Evolutionary conservation across 2,888 invertebrate genomes (phyloP).

Genomic region (Cerceris rybyensis): DNA sequence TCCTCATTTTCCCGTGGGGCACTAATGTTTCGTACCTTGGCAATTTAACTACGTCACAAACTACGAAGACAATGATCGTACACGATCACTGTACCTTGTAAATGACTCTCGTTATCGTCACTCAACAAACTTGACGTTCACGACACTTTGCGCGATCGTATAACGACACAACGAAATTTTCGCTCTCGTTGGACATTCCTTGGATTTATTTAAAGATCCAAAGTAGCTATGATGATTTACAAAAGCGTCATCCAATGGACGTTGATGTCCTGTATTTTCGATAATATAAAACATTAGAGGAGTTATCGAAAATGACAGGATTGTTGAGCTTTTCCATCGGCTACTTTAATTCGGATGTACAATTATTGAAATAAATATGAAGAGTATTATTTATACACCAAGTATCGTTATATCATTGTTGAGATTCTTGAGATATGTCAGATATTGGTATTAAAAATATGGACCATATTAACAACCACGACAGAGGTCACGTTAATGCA

Average conservation of each 20-base stretch:
- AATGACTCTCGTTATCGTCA: conserved; percentile 47
- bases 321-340: no score
- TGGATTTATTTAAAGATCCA: conserved; percentile 1
- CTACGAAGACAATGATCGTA: conserved; percentile 31
- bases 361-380: no score
- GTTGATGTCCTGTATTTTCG: conserved; percentile 22
- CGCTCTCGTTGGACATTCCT: conserved; percentile 22
- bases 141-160: conserved; percentile 34
- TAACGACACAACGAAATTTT: conserved; percentile 5
- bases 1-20: conserved; percentile 79
- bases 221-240: conserved; percentile 23
- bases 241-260: conserved; percentile 18
- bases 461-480: no score
- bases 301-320: not conserved
- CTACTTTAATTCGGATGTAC: no score
- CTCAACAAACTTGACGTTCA: conserved; percentile 13
- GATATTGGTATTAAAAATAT: no score
- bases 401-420: not conserved
- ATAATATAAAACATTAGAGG: not conserved
- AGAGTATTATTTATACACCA: not conserved
- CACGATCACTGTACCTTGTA: conserved; percentile 49
- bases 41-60: conserved; percentile 59
- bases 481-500: no score
- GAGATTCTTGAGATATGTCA: not conserved
- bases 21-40: conserved; percentile 78